Percentiles rank a stretch among this genome's conserved stretches.
phyloP scores from a whole-genome alignment of 2,113 vertebrate species.

The Rostratula benghalensis region DNA sequence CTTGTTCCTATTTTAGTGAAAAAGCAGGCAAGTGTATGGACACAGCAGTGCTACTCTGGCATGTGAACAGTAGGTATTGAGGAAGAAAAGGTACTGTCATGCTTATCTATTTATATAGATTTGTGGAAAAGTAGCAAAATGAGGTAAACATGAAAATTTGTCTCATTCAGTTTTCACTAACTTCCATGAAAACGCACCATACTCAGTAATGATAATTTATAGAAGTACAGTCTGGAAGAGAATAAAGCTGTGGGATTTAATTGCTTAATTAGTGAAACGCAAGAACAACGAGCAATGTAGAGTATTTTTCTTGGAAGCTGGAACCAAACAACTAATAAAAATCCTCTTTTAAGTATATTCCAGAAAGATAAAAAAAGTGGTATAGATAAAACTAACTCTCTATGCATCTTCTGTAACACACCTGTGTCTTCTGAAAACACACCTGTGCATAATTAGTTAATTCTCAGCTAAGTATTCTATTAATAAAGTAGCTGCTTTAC shows the following conservation, averaged over 20 bases:
- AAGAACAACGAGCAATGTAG: neutral
- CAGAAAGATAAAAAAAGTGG: neutral
- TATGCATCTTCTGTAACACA: neutral
- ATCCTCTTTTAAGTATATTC: neutral
- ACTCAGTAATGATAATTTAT: neutral
- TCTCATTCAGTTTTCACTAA: neutral
- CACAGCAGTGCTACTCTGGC: neutral
- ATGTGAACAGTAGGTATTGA: neutral
- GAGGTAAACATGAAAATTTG: neutral
- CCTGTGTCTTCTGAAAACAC: neutral
- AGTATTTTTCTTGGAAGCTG: neutral
- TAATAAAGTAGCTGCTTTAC: neutral
- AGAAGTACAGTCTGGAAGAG: neutral
- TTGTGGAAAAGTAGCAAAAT: neutral
- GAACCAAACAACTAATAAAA: neutral
- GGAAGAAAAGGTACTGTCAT: neutral
- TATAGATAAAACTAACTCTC: neutral
- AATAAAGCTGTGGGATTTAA: neutral
- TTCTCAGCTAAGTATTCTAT: neutral
- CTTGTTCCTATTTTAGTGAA: neutral
- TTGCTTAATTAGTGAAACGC: neutral
- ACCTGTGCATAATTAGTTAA: neutral
- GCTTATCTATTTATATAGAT: neutral
- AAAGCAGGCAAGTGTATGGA: neutral
- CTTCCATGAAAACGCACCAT: neutral